Base-by-base conservation (phyloP, 2,797 vertebrate genomes). In the Anisognathus igniventris region DNA sequence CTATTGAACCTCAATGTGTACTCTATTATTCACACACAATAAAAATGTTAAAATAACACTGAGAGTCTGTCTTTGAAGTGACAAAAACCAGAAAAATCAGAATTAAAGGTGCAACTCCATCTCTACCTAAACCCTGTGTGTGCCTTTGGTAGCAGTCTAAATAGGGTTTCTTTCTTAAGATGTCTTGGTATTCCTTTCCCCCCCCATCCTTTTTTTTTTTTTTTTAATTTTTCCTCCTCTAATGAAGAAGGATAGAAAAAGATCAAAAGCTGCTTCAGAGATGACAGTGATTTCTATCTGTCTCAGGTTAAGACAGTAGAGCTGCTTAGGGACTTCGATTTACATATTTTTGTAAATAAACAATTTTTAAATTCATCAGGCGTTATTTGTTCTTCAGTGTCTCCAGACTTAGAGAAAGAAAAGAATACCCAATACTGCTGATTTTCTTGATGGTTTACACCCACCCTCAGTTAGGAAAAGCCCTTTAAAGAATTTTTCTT, bases 11-110 rank as follows among this genome's bases (percentile, higher is more conserved):
- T 97, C 97, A 94, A 93, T 96, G 92, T 94, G 92, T 93, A 96
- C 91, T 96, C 96, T 96, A 97, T 98, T 98, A 98, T 96, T 98
- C 97, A 97, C 88, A 93, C 73, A 94, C 95, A 97, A 98, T 98
- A 97, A 97, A 98, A 98, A 97, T 95, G 97, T 97, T 98, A 96
- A 97, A 97, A 92, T 94, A 94, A 96, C 95, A 96, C 91, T 93
- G 65, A 97, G 67, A 93, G 86, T 92, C 91, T 97, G 90, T 95
- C 96, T 86, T 87, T 95, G 90, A 97, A 97, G 96, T 94, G 94
- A 97, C 97, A 97, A 96, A 97, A 97, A 86, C 91, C 93, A 97
- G 96, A 96, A 96, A 97, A 97, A 94, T 95, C 88, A 95, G 90
- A 96, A 95, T 93, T 82, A 92, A 95, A 95, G 94, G 79, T 83